Percentiles rank a stretch among this genome's conserved stretches.
These are phyloP conservation scores for Morphnarchus princeps DNA, from an alignment of 2,113 vertebrate species.

Conservation along the genomic window DNA sequence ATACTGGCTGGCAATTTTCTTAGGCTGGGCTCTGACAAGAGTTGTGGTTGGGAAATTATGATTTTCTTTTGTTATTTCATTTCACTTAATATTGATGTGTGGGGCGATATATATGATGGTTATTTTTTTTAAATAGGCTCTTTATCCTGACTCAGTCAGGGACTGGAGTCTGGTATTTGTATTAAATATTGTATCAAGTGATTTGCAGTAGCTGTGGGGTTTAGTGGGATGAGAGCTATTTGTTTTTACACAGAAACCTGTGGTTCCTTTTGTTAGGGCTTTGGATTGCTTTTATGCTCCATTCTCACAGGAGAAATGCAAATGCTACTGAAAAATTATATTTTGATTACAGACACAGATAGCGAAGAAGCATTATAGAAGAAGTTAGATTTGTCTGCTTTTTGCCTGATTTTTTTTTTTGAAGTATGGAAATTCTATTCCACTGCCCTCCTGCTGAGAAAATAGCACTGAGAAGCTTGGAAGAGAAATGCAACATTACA, in stretches of 20 bases:
- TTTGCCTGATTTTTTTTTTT: background rate
- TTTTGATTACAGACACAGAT: background rate
- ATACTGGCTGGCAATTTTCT: background rate
- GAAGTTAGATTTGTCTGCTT: background rate
- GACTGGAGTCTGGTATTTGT: background rate
- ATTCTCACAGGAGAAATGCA: background rate
- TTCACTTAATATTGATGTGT: conserved; percentile 5
- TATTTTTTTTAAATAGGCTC: background rate
- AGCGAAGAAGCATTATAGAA: background rate
- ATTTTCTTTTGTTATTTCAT: background rate
- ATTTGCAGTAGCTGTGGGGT: conserved; percentile 16
- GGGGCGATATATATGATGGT: background rate
- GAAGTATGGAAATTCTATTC: background rate
- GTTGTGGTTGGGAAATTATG: background rate
- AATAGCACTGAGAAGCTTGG: background rate
- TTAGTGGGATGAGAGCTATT: conserved; percentile 20
- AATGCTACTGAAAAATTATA: background rate
- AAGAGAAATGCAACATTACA: background rate
- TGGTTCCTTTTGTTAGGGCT: background rate
- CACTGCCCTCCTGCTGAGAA: background rate
- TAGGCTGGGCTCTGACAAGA: background rate
- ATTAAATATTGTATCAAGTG: conserved; percentile 40
- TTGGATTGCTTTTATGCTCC: background rate
- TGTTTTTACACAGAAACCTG: background rate
- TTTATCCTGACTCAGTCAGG: background rate